A percentile compares a stretch with the other conserved stretches of the same genome.
Evolutionary conservation across 2,888 invertebrate species (phyloP).

Genomic region (Cremastinae sp.): DNA sequence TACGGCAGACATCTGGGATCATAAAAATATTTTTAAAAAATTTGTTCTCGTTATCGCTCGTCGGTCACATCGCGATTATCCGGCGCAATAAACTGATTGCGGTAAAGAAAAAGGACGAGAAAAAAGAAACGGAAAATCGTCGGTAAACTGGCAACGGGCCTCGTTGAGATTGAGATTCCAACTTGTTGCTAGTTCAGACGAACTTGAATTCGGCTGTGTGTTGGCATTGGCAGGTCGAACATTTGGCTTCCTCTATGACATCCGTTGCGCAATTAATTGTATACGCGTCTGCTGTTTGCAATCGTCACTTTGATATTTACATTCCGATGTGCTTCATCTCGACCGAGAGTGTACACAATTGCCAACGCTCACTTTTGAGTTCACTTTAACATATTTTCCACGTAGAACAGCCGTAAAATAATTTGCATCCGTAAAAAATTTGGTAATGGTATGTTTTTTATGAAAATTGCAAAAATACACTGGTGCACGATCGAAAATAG

Average conservation of each 20-base stretch:
- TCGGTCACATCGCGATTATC: constrained; percentile 23
- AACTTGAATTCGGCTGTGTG: constrained; percentile 45
- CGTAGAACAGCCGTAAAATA: too few species aligned
- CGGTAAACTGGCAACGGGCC: constrained; percentile 40
- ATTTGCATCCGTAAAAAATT: too few species aligned
- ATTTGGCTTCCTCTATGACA: constrained; percentile 48
- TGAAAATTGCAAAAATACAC: background rate
- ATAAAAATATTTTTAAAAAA: too few species aligned
- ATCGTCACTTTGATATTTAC: constrained; percentile 10
- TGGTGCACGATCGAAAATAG: constrained; percentile 1
- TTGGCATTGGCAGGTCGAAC: constrained; percentile 53
- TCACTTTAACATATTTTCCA: background rate
- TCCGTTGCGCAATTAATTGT: constrained; percentile 48
- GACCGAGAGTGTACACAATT: background rate
- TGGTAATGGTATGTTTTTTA: too few species aligned
- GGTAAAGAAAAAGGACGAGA: background rate
- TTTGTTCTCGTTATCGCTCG: constrained; percentile 21
- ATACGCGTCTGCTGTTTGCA: background rate
- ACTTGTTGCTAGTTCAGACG: constrained; percentile 49
- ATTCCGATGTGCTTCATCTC: background rate
- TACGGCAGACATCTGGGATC: too few species aligned
- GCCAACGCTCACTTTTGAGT: constrained; percentile 4
- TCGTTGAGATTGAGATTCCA: constrained; percentile 44
- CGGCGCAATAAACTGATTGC: constrained; percentile 16
- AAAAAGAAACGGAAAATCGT: constrained; percentile 8